Conservation (phyloP, 2,888 invertebrate genomes). For the Ophioninae sp. region DNA sequence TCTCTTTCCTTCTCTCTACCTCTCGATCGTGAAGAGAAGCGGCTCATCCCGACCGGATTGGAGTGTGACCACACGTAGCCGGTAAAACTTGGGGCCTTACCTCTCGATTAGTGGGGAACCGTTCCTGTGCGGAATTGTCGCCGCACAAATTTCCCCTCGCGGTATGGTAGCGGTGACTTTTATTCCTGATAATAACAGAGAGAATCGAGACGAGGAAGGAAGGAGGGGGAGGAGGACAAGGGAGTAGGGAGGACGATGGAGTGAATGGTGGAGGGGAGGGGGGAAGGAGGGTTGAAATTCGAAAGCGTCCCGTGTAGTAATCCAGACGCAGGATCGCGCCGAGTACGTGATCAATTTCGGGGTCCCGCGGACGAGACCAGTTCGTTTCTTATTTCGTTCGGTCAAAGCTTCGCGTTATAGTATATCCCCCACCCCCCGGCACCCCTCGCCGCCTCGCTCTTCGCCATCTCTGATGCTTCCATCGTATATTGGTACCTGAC, state of each 20-base stretch:
- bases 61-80: constrained; percentile 29
- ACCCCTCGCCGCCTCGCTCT: constrained; percentile 53
- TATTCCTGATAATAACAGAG: constrained; percentile 81
- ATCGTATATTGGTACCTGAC: constrained; percentile 63
- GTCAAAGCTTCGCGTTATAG: constrained; percentile 44
- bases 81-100: constrained; percentile 13
- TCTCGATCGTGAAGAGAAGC: constrained; percentile 8
- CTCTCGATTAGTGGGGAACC: constrained; percentile 27
- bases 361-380: constrained; percentile 52
- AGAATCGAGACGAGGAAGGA: constrained; percentile 51
- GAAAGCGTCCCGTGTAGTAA: constrained; percentile 39
- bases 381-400: constrained; percentile 68
- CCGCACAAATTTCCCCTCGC: constrained; percentile 72
- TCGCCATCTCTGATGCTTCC: constrained; percentile 36
- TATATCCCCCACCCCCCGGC: constrained; percentile 62
- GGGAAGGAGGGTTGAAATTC: constrained; percentile 33
- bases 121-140: constrained; percentile 75
- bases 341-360: constrained; percentile 79
- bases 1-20: not conserved
- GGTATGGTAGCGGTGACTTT: constrained; percentile 80
- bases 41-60: not conserved
- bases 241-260: constrained; percentile 78
- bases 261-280: constrained; percentile 60
- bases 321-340: constrained; percentile 50
- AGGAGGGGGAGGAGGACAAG: constrained; percentile 3